Evolutionary conservation across 1,140 invertebrate genomes (phyloP).

Genomic region (Leptoteleia sp.): DNA sequence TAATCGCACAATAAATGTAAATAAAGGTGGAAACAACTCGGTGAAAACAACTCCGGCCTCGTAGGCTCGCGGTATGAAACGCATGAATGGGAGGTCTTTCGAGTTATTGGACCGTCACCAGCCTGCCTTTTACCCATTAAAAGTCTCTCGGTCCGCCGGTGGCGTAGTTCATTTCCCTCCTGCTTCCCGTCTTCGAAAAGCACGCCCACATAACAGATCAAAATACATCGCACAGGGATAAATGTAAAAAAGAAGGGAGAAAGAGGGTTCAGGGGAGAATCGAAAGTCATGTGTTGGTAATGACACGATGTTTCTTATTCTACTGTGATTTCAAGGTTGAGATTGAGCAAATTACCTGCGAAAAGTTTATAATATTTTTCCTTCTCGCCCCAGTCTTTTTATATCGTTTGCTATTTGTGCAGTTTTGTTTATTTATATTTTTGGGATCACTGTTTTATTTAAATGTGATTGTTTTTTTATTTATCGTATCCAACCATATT

Average conservation of each 20-base stretch:
- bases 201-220: slow-evolving; percentile 62
- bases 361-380: no score
- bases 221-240: slow-evolving; percentile 40
- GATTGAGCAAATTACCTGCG: no score
- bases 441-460: no score
- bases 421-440: no score
- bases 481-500: no score
- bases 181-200: slow-evolving; percentile 57
- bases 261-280: slow-evolving; percentile 14
- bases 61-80: slow-evolving; percentile 33
- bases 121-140: slow-evolving; percentile 79
- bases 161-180: slow-evolving; percentile 62
- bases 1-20: slow-evolving; percentile 43
- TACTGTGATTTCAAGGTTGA: slow-evolving; percentile 21
- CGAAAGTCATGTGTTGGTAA: slow-evolving; percentile 23
- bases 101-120: slow-evolving; percentile 78
- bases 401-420: no score
- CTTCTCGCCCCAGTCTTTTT: no score
- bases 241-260: slow-evolving; percentile 25
- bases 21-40: slow-evolving; percentile 15
- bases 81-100: slow-evolving; percentile 70
- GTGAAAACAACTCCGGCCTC: slow-evolving; percentile 48
- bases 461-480: no score
- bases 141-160: slow-evolving; percentile 69
- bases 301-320: slow-evolving; percentile 24